Percentiles rank a stretch among this genome's conserved stretches.
phyloP scores from a whole-genome alignment of 2,888 invertebrate genomes.

The Acrobeloides nanus region DNA sequence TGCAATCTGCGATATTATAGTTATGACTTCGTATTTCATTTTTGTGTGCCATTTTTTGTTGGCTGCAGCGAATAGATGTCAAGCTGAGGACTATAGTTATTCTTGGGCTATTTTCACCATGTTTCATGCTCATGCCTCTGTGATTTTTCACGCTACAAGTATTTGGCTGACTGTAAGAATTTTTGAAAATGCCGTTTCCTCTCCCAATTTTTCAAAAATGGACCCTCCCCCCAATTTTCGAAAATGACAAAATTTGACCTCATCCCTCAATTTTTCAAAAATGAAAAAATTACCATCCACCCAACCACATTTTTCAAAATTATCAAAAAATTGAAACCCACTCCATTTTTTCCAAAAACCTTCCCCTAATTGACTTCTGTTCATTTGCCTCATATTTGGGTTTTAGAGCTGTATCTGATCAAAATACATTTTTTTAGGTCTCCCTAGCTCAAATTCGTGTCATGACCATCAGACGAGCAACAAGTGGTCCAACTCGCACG shows the following conservation, averaged over 20 bases:
- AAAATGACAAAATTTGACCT: background rate
- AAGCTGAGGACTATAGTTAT: constrained; percentile 45
- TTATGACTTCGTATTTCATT: constrained; percentile 40
- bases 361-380: too few species aligned
- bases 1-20: constrained; percentile 49
- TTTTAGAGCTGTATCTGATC: constrained; percentile 1
- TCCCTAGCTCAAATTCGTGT: constrained; percentile 58
- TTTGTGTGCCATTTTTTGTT: constrained; percentile 48
- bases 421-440: constrained; percentile 14
- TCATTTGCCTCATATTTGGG: too few species aligned
- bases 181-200: too few species aligned
- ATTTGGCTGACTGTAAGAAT: constrained; percentile 58
- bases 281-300: too few species aligned
- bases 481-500: constrained; percentile 36
- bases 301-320: too few species aligned
- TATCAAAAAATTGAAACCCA: too few species aligned
- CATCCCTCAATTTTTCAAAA: background rate
- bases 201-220: too few species aligned
- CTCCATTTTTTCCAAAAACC: too few species aligned
- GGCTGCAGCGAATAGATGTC: constrained; percentile 37
- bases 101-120: constrained; percentile 57
- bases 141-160: constrained; percentile 57
- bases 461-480: constrained; percentile 55
- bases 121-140: constrained; percentile 57
- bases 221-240: too few species aligned